Conservation (phyloP, 2,797 vertebrate species). For the Argya squamiceps region DNA sequence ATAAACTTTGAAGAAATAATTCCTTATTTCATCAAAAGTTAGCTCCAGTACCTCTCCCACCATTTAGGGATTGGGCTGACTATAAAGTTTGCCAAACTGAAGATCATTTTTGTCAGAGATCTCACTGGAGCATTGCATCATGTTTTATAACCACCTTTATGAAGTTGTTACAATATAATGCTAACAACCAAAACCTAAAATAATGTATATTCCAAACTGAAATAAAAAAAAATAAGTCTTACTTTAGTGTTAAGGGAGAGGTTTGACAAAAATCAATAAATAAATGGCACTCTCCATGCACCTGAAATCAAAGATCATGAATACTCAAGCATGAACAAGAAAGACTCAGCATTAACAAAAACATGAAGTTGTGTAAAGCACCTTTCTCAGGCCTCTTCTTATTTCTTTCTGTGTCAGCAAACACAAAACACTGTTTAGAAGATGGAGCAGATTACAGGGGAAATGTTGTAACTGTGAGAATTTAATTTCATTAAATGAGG, state of each 20-base stretch:
- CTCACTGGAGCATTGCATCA: neutral
- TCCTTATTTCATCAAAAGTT: neutral
- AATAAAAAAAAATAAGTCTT: neutral
- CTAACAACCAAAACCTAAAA: neutral
- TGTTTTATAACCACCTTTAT: neutral
- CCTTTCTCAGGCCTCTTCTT: neutral
- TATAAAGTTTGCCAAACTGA: neutral
- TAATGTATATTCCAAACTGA: neutral
- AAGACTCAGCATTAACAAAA: neutral
- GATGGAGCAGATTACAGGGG: neutral
- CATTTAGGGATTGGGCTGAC: neutral
- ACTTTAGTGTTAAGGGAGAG: neutral
- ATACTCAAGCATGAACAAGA: neutral
- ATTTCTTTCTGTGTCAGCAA: neutral
- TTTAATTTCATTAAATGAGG: neutral
- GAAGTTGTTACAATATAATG: neutral
- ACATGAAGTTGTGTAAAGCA: neutral
- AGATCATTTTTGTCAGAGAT: neutral
- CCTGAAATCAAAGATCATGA: neutral
- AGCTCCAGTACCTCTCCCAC: neutral
- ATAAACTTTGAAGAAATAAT: neutral
- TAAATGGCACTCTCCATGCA: neutral
- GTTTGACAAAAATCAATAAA: neutral
- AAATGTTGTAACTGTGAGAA: rapidly evolving
- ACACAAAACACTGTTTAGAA: neutral